Percentiles rank a stretch among this genome's conserved stretches.
Conservation (phyloP, 2,888 invertebrate genomes). For the Smittia aterrima region DNA sequence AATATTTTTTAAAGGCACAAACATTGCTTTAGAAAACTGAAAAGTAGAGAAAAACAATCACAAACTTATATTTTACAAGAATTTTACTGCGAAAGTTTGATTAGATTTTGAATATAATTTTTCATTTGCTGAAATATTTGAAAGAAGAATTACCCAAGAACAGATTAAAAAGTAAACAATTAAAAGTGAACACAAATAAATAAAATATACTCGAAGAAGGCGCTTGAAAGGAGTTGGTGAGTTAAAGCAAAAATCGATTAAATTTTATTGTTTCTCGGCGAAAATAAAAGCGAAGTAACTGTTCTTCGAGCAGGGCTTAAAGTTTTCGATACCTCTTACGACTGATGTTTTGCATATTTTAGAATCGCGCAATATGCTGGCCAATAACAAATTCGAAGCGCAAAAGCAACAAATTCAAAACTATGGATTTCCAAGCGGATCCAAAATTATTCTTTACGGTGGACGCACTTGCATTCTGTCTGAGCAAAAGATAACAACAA, state of each 20-base stretch:
- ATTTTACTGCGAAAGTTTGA: too few species aligned
- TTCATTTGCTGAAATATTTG: too few species aligned
- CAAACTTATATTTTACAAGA: too few species aligned
- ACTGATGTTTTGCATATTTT: background rate
- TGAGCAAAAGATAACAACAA: background rate
- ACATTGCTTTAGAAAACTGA: too few species aligned
- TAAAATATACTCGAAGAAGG: too few species aligned
- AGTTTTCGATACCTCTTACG: background rate
- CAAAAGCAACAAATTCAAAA: background rate
- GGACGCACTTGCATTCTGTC: slow-evolving; percentile 3
- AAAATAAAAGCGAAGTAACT: slow-evolving; percentile 10
- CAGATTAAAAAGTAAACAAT: too few species aligned
- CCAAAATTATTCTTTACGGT: background rate
- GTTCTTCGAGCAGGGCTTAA: background rate
- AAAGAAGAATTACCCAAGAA: too few species aligned
- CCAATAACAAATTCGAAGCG: slow-evolving; percentile 18
- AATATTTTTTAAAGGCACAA: too few species aligned
- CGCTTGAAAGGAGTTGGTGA: too few species aligned
- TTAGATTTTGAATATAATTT: too few species aligned
- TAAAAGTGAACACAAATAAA: too few species aligned
- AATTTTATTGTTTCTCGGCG: slow-evolving; percentile 16
- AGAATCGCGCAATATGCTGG: background rate
- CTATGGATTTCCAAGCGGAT: background rate
- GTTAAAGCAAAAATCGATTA: slow-evolving; percentile 21
- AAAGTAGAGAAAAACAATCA: too few species aligned